These are phyloP conservation scores for Zeuzera pyrina DNA, from an alignment of 2,888 invertebrate genomes.

Conservation along the genomic window DNA sequence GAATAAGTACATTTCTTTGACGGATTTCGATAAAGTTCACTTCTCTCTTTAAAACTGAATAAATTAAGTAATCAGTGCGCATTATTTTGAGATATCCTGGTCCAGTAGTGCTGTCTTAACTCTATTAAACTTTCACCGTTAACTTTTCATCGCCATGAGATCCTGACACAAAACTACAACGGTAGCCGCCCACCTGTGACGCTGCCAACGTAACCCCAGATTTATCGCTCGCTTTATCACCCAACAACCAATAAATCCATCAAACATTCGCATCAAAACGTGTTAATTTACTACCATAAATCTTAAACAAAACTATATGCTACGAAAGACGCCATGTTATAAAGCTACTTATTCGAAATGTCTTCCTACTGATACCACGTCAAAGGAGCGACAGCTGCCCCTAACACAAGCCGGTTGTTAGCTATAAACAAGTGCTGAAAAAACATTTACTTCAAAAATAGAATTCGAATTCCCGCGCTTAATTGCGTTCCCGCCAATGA, in stretches of 20 bases:
- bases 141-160: neutral
- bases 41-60: too few relatives aligned
- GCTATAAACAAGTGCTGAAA: constrained; percentile 58
- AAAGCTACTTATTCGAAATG: constrained; percentile 36
- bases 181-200: constrained; percentile 43
- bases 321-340: constrained; percentile 34
- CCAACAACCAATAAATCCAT: constrained; percentile 59
- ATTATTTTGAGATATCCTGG: too few relatives aligned
- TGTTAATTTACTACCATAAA: constrained; percentile 58
- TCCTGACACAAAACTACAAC: constrained; percentile 14
- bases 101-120: too few relatives aligned
- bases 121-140: too few relatives aligned
- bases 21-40: too few relatives aligned
- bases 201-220: constrained; percentile 24
- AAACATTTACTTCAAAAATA: constrained; percentile 70
- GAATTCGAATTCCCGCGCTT: constrained; percentile 70
- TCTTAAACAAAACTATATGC: constrained; percentile 49
- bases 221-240: constrained; percentile 48
- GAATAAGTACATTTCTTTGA: too few relatives aligned
- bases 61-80: too few relatives aligned
- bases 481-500: constrained; percentile 68
- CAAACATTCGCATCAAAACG: constrained; percentile 42
- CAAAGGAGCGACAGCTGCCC: constrained; percentile 40
- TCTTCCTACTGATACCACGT: constrained; percentile 9
- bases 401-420: constrained; percentile 35